These are phyloP conservation scores for Malurus leucopterus DNA, from an alignment of 2,797 vertebrate species.

Conservation along the genomic window DNA sequence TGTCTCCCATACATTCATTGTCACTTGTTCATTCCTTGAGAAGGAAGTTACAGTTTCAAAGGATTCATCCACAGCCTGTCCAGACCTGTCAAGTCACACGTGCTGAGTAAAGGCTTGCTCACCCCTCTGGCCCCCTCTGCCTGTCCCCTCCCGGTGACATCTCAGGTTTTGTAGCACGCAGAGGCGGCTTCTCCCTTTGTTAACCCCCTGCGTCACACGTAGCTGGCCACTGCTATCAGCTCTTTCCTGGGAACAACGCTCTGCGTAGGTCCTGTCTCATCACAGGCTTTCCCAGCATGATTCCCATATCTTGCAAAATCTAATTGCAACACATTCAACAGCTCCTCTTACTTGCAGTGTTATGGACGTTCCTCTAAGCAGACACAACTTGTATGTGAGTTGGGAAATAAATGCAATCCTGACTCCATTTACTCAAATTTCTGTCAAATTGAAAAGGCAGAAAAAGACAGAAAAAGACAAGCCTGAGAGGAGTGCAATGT, in stretches of 20 bases:
- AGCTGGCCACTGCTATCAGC: not conserved
- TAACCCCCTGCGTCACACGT: not conserved
- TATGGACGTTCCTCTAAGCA: not conserved
- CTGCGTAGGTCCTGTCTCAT: not conserved
- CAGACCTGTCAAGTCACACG: not conserved
- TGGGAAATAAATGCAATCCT: not conserved
- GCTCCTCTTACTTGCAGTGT: not conserved
- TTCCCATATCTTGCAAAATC: conserved; percentile 7
- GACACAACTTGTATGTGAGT: not conserved
- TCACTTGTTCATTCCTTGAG: not conserved
- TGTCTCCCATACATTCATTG: not conserved
- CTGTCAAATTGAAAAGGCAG: not conserved
- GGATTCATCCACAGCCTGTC: not conserved
- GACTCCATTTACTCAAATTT: not conserved
- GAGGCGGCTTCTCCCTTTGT: not conserved
- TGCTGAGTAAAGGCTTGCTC: not conserved
- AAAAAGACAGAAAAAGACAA: not conserved
- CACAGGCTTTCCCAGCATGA: not conserved
- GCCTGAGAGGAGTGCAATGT: not conserved
- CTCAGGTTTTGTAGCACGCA: not conserved
- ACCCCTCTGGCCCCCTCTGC: not conserved
- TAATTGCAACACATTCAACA: not conserved
- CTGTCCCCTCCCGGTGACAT: not conserved
- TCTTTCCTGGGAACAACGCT: not conserved
- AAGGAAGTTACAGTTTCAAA: not conserved